These are phyloP conservation scores for Nemurella pictetii DNA, from an alignment of 2,888 invertebrate genomes.

Conservation along the genomic window DNA sequence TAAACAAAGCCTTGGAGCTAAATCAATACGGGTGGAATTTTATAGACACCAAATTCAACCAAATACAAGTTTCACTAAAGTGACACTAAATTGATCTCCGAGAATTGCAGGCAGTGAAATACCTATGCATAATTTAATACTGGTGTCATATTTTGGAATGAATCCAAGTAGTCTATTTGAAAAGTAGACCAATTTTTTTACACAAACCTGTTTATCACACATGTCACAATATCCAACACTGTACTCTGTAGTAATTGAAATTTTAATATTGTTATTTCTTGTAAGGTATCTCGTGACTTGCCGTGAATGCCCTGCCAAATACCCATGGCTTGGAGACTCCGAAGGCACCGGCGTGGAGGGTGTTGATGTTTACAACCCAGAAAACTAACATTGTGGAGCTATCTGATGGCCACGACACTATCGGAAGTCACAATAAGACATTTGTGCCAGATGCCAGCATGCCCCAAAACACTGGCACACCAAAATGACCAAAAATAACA, in stretches of 20 bases:
- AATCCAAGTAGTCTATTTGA: too few species aligned
- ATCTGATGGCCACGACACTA: not conserved
- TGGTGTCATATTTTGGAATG: too few species aligned
- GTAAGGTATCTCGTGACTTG: conserved; percentile 84
- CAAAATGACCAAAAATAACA: not conserved
- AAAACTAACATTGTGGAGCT: conserved; percentile 52
- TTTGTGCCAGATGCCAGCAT: not conserved
- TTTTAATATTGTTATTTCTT: conserved; percentile 1
- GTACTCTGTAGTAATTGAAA: too few species aligned
- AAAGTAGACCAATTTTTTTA: not conserved
- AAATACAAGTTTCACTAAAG: too few species aligned
- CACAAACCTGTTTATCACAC: not conserved
- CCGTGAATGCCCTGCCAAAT: conserved; percentile 78
- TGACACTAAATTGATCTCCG: too few species aligned
- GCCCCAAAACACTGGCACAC: conserved; percentile 6
- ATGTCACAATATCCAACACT: not conserved
- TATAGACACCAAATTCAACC: too few species aligned
- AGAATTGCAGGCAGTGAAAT: too few species aligned
- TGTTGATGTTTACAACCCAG: conserved; percentile 79
- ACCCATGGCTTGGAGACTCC: conserved; percentile 88
- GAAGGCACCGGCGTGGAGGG: conserved; percentile 79
- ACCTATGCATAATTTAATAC: too few species aligned
- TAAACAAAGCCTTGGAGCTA: too few species aligned
- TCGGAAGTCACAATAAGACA: too few species aligned
- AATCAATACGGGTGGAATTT: too few species aligned